These are phyloP conservation scores for Dipodomys spectabilis DNA, from an alignment of 2,113 vertebrate genomes.

Conservation along the genomic window DNA sequence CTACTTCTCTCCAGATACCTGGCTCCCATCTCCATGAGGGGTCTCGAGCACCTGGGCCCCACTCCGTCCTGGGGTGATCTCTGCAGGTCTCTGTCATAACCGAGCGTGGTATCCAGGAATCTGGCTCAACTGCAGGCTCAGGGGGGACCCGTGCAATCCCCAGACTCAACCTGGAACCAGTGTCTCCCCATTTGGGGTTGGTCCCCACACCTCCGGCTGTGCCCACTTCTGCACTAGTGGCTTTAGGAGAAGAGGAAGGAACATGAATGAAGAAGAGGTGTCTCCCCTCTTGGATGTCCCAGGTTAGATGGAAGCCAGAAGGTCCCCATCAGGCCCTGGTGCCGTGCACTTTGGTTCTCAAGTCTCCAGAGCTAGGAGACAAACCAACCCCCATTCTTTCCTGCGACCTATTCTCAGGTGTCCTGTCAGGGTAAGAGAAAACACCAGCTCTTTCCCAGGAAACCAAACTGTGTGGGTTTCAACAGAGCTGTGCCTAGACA, in stretches of 20 bases:
- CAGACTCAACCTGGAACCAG: not conserved
- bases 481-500: not conserved
- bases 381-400: not conserved
- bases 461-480: not conserved
- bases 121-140: not conserved
- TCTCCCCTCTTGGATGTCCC: too few species aligned
- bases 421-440: not conserved
- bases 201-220: not conserved
- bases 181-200: fast-evolving
- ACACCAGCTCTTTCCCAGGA: not conserved
- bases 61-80: not conserved
- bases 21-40: not conserved
- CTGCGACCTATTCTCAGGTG: not conserved
- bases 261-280: too few species aligned
- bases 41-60: not conserved
- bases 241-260: not conserved
- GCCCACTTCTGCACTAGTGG: not conserved
- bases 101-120: not conserved
- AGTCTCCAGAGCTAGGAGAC: not conserved
- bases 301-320: not conserved
- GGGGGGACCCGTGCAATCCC: not conserved
- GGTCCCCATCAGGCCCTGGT: not conserved
- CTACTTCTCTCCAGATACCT: not conserved
- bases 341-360: not conserved
- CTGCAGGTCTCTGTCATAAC: not conserved